Evolutionary conservation across 2,113 vertebrate species (phyloP).

Genomic region (Phaethon lepturus): DNA sequence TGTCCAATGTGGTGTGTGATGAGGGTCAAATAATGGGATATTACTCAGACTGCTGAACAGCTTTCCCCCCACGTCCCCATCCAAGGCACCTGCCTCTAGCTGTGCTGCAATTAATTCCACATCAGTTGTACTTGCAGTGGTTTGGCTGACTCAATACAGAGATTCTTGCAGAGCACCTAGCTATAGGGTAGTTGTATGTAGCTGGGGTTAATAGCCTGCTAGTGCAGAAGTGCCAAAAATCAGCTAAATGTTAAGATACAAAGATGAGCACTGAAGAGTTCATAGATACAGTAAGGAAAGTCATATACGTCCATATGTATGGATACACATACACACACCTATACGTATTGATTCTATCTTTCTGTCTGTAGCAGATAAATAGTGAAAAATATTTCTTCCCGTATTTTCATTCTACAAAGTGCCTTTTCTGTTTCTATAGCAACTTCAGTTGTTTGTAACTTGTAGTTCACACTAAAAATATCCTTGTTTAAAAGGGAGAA

Average conservation of each 20-base stretch:
- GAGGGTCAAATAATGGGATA: neutral
- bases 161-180: neutral
- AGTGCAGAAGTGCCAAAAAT: neutral
- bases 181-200: neutral
- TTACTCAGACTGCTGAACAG: neutral
- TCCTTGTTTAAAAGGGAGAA: conserved; percentile 56
- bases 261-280: neutral
- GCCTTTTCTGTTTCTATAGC: conserved; percentile 76
- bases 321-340: neutral
- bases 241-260: neutral
- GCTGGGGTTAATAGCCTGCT: neutral
- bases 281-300: neutral
- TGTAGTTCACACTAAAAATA: conserved; percentile 69
- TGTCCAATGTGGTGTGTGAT: neutral
- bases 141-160: neutral
- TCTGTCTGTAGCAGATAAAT: conserved; percentile 38
- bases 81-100: neutral
- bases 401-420: conserved; percentile 57
- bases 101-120: neutral
- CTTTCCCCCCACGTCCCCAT: neutral
- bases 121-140: neutral
- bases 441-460: conserved; percentile 77
- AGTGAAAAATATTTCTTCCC: conserved; percentile 52
- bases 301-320: neutral
- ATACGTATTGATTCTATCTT: conserved; percentile 19